Conservation (phyloP, 2,797 vertebrate genomes). For the Xyrichtys novacula region DNA sequence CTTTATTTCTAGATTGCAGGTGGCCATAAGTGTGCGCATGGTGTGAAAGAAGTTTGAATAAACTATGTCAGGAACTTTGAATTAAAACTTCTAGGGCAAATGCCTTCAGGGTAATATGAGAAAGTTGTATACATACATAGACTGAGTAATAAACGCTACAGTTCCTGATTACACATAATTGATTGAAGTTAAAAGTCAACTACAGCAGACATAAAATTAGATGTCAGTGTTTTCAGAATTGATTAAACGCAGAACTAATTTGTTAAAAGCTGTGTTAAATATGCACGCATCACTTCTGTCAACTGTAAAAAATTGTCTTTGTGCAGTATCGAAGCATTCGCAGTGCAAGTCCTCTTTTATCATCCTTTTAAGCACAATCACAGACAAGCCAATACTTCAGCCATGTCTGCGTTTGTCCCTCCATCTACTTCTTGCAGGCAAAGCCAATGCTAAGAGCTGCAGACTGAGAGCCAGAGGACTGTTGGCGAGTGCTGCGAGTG, state of each 20-base stretch:
- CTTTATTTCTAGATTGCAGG: conserved; percentile 12
- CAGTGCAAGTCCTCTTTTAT: too few relatives aligned
- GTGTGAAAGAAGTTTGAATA: neutral
- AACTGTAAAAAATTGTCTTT: too few relatives aligned
- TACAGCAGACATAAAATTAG: too few relatives aligned
- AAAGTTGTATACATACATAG: neutral
- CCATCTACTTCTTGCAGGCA: neutral
- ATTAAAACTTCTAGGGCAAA: neutral
- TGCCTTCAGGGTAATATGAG: neutral
- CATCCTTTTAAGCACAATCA: too few relatives aligned
- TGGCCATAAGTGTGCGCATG: neutral
- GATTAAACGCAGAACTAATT: too few relatives aligned
- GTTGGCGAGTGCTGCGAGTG: conserved; percentile 11
- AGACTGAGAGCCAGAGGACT: conserved; percentile 29
- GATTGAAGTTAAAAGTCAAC: too few relatives aligned
- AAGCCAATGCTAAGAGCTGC: conserved; percentile 13
- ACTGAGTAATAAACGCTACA: neutral
- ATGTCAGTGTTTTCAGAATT: too few relatives aligned
- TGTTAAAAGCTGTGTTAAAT: too few relatives aligned
- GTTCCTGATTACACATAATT: too few relatives aligned
- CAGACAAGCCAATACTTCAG: conserved; percentile 9
- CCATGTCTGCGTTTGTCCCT: neutral
- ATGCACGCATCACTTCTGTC: too few relatives aligned
- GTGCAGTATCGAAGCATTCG: too few relatives aligned
- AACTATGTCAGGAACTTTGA: neutral